Conservation (phyloP, 2,113 vertebrate species). For the Scortum barcoo region DNA sequence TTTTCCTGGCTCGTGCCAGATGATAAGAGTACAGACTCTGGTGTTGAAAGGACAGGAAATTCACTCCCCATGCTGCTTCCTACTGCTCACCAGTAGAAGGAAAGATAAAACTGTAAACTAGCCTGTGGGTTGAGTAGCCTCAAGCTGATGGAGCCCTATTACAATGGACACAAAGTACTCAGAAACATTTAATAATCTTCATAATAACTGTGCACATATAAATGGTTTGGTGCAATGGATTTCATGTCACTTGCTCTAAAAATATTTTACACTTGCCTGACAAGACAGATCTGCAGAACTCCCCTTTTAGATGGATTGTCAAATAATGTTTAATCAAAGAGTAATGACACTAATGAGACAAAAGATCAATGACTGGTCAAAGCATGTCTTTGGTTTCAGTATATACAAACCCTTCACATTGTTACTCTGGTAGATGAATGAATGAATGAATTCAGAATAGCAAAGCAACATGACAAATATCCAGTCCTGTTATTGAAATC, state of each 20-base stretch:
- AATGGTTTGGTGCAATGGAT: too few relatives aligned
- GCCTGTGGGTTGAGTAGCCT: slow-evolving; percentile 2
- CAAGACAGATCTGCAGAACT: background rate
- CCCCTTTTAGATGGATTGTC: background rate
- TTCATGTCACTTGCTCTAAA: too few relatives aligned
- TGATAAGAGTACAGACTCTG: slow-evolving; percentile 56
- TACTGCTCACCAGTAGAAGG: slow-evolving; percentile 42
- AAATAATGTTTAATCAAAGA: background rate
- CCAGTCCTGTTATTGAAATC: too few relatives aligned
- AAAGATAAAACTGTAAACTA: slow-evolving; percentile 31
- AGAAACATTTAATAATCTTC: slow-evolving; percentile 2
- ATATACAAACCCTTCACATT: too few relatives aligned
- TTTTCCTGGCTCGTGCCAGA: slow-evolving; percentile 64
- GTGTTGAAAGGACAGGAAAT: slow-evolving; percentile 78
- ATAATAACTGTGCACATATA: background rate
- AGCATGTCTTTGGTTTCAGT: background rate
- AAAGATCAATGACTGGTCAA: background rate
- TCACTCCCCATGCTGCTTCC: slow-evolving; percentile 65
- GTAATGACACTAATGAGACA: background rate
- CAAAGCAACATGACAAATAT: too few relatives aligned
- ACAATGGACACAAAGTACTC: background rate
- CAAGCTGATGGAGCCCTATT: background rate
- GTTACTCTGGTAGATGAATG: too few relatives aligned
- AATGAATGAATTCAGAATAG: too few relatives aligned
- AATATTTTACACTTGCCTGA: background rate